phyloP scores from a whole-genome alignment of 2,113 vertebrate genomes.

The Arizona elegans region DNA sequence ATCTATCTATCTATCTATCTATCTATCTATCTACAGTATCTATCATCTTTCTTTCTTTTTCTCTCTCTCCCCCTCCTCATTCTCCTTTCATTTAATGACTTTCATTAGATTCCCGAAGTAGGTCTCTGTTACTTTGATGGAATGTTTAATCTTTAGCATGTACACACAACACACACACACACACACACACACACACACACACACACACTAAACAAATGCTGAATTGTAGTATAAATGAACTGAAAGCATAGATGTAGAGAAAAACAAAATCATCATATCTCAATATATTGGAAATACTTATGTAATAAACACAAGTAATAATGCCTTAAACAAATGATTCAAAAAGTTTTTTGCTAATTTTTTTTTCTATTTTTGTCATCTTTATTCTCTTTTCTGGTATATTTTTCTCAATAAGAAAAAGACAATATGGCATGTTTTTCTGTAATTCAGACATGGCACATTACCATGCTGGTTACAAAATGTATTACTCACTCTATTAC shows the following conservation, averaged over 20 bases:
- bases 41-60: neutral
- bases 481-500: neutral
- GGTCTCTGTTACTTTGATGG: neutral
- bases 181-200: no score
- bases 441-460: neutral
- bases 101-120: neutral
- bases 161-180: neutral
- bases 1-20: no score
- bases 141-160: neutral
- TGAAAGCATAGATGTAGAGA: conserved; percentile 9
- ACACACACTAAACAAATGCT: neutral
- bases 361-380: conserved; percentile 3
- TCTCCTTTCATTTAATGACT: neutral
- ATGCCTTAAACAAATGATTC: conserved; percentile 37
- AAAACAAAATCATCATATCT: conserved; percentile 48
- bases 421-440: neutral
- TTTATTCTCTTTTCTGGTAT: conserved; percentile 24
- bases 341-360: conserved; percentile 38
- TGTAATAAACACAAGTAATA: conserved; percentile 53
- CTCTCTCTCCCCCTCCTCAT: neutral
- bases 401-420: neutral
- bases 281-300: conserved; percentile 49
- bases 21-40: no score
- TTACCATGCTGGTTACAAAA: conserved; percentile 18
- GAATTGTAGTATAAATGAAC: neutral